phyloP scores from a whole-genome alignment of 2,797 vertebrate genomes.

The Heterohyrax brucei region DNA sequence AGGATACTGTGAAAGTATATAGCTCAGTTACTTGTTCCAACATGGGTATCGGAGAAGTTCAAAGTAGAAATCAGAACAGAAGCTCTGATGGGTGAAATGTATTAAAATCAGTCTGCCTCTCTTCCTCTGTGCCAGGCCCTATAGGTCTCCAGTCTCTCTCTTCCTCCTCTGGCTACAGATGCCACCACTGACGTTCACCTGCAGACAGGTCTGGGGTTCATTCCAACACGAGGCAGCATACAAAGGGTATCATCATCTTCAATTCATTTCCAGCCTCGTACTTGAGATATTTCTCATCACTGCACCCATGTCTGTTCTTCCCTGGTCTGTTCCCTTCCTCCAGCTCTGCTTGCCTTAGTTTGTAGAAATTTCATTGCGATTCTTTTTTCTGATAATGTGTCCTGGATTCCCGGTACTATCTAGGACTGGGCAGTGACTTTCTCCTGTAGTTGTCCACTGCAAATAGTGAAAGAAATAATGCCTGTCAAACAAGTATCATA shows the following conservation, averaged over 20 bases:
- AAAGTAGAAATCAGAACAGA: neutral
- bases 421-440: neutral
- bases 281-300: neutral
- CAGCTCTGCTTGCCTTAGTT: neutral
- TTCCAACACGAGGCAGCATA: neutral
- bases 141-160: neutral
- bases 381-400: neutral
- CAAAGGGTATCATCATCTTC: neutral
- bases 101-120: neutral
- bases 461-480: neutral
- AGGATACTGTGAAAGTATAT: fast-evolving
- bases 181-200: neutral
- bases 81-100: neutral
- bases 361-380: neutral
- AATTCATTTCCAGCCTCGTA: neutral
- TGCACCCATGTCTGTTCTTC: neutral
- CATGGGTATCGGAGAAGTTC: neutral
- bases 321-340: neutral
- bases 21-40: neutral
- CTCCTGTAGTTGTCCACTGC: neutral
- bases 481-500: neutral
- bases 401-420: neutral
- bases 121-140: neutral
- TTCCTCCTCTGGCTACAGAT: neutral
- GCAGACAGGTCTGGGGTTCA: neutral